Evolutionary conservation across 2,113 vertebrate species (phyloP), one percentile per base, ranked within the genome.

Genomic region (Gasterosteus aculeatus): DNA sequence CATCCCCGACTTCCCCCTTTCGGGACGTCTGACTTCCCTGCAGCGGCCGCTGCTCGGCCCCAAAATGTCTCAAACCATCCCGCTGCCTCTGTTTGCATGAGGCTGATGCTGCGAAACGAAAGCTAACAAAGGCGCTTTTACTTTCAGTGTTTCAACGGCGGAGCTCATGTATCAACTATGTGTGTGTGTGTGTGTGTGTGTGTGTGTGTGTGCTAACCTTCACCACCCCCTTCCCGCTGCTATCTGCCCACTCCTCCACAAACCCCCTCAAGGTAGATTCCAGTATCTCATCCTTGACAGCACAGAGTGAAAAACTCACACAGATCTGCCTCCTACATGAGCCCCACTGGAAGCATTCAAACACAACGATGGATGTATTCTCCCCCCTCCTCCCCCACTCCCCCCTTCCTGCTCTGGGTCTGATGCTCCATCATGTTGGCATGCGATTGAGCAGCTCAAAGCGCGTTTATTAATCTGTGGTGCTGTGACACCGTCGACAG

Each of bases 401-500:
- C 4, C 59, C 33, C 42, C 3, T 38, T 7, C 6, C 35, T 38
- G 31, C 47, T 72, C 57, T 26, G 54, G 41, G n/a, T 62, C 57
- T 61, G 69, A 33, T 35, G 69, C 72, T 72, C 60, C 69, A 65
- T 66, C 61, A 18, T 58, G 44, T 56, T 70, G n/a, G 19, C 38
- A 54, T 69, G 39, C 62, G 56, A 0, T 44, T 8, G 0, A 53
- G 31, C 10, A 2, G 46, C 19, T 42, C 72, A 3, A 46, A 46
- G 39, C 47, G 61, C 51, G 29, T 53, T 38, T 38, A 4, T 54
- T 72, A 59, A 61, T 19, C 2, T 1, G 29, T 39, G 22, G 26
- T 53, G 39, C 15, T 70, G 51, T 68, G 59, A 64, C 46, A 2
- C 31, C 75, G 38, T 76, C 46, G 79, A 85, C 90, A 99, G 97